phyloP scores from a whole-genome alignment of 2,797 vertebrate species.

The Eptatretus atami region DNA sequence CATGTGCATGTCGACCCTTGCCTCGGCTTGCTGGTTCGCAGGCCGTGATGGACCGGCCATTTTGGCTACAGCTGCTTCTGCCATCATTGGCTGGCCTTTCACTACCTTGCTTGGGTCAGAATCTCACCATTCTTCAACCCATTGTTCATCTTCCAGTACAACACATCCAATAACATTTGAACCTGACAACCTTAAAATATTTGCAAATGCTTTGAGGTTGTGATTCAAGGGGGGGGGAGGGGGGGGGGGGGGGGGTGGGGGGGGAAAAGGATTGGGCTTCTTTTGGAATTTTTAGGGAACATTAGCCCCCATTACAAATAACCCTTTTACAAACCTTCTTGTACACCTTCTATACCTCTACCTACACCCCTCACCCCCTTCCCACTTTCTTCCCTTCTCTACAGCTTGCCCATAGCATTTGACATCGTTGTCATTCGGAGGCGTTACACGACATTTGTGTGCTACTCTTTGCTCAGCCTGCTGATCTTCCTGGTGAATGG shows the following conservation, averaged over 20 bases:
- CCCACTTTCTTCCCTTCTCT: conserved; percentile 9
- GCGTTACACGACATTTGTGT: conserved; percentile 49
- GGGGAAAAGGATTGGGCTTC: too few species aligned
- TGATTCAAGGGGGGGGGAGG: too few species aligned
- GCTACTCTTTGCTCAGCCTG: conserved; percentile 36
- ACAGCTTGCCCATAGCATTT: conserved; percentile 57
- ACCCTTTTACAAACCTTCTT: too few species aligned
- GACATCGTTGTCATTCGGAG: conserved; percentile 47
- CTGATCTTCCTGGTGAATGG: conserved; percentile 46
- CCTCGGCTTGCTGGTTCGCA: conserved; percentile 92
- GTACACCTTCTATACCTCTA: too few species aligned
- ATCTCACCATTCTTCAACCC: neutral
- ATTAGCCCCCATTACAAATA: too few species aligned
- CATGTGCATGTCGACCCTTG: conserved; percentile 67
- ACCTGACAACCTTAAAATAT: too few species aligned
- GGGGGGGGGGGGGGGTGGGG: too few species aligned
- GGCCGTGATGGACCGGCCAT: conserved; percentile 44
- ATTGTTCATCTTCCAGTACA: too few species aligned
- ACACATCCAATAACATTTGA: too few species aligned
- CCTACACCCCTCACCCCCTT: too few species aligned
- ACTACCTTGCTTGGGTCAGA: conserved; percentile 57
- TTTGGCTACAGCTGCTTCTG: conserved; percentile 45
- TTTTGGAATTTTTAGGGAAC: too few species aligned
- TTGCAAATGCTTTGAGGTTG: too few species aligned
- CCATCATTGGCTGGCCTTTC: conserved; percentile 73